phyloP scores from a whole-genome alignment of 2,888 invertebrate genomes.

The Helobdella robusta region DNA sequence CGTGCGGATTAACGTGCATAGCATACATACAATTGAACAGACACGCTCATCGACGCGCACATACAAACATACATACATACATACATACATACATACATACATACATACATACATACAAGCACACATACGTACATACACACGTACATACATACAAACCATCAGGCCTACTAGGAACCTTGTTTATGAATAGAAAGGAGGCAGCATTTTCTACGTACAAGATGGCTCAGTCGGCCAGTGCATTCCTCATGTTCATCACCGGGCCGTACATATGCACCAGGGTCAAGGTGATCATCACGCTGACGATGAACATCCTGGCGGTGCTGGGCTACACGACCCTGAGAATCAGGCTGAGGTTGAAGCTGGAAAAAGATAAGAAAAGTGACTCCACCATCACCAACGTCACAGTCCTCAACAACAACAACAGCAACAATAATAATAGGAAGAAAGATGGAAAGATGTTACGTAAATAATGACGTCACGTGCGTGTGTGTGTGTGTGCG shows the following conservation, averaged over 20 bases:
- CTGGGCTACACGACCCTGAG: conserved; percentile 12
- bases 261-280: conserved; percentile 39
- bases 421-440: background rate
- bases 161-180: conserved; percentile 42
- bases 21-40: no score
- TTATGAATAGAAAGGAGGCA: conserved; percentile 41
- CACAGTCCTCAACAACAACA: background rate
- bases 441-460: background rate
- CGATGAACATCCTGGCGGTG: conserved; percentile 3
- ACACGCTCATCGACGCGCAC: no score
- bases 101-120: no score
- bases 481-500: background rate
- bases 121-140: no score
- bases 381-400: background rate
- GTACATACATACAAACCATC: no score
- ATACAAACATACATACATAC: no score
- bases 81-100: no score
- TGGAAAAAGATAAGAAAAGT: background rate
- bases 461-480: background rate
- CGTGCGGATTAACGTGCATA: no score
- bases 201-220: conserved; percentile 42
- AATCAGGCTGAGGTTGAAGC: background rate
- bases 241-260: conserved; percentile 38
- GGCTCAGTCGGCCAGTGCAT: conserved; percentile 40
- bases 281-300: conserved; percentile 31